phyloP scores from a whole-genome alignment of 2,113 vertebrate species.

The Garra rufa region DNA sequence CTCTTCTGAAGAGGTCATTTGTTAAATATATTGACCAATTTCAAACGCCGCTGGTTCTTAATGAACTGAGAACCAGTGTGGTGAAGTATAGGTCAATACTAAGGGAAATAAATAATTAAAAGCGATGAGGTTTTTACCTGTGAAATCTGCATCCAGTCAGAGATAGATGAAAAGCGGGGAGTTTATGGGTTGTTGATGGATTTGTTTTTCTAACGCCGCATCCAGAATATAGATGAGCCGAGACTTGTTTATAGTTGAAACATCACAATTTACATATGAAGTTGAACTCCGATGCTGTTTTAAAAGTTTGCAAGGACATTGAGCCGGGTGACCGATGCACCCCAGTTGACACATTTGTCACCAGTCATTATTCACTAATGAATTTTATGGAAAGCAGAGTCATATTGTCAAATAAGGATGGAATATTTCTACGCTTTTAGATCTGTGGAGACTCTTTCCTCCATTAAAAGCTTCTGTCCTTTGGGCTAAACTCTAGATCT shows the following conservation, averaged over 20 bases:
- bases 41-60: conserved; percentile 74
- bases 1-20: conserved; percentile 61
- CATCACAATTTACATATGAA: conserved; percentile 16
- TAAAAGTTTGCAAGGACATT: conserved; percentile 26
- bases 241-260: conserved; percentile 34
- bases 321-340: background rate
- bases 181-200: conserved; percentile 55
- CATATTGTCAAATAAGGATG: background rate
- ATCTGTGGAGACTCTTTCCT: background rate
- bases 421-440: background rate
- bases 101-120: conserved; percentile 76
- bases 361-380: conserved; percentile 18
- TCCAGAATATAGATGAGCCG: conserved; percentile 42
- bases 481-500: background rate
- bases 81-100: conserved; percentile 72
- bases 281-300: background rate
- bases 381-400: conserved; percentile 7
- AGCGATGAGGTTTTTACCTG: conserved; percentile 70
- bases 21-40: conserved; percentile 76
- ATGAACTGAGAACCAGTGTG: conserved; percentile 72
- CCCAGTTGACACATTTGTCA: background rate
- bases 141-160: conserved; percentile 62
- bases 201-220: conserved; percentile 33
- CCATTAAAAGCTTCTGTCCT: conserved; percentile 5
- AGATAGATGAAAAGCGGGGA: conserved; percentile 32